phyloP scores from a whole-genome alignment of 2,888 invertebrate species.

The Protonemura montana region DNA sequence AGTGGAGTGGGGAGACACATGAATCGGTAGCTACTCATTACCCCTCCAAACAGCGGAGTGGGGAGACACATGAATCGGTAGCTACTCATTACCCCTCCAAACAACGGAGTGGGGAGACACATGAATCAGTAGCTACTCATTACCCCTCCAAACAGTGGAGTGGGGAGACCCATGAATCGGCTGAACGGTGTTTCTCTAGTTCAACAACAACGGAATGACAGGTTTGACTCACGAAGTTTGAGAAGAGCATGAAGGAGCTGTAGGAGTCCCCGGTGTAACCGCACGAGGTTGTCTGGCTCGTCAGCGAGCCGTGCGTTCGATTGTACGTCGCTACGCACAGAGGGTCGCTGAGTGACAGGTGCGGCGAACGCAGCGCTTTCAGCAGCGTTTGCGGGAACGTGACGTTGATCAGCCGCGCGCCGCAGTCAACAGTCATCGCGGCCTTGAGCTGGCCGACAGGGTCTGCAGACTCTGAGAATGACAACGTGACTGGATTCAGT shows the following conservation, averaged over 20 bases:
- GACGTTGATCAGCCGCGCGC: slow-evolving; percentile 50
- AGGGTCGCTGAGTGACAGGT: slow-evolving; percentile 50
- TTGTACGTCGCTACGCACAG: slow-evolving; percentile 53
- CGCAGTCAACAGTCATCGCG: slow-evolving; percentile 51
- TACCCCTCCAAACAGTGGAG: too few relatives aligned
- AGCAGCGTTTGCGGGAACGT: slow-evolving; percentile 52
- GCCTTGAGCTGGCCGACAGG: slow-evolving; percentile 47
- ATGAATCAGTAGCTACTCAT: too few relatives aligned
- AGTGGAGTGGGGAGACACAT: too few relatives aligned
- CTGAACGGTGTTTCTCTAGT: too few relatives aligned
- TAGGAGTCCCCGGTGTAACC: slow-evolving; percentile 52
- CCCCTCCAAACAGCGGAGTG: too few relatives aligned
- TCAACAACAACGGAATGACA: neutral
- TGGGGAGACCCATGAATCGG: too few relatives aligned
- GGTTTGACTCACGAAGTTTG: slow-evolving; percentile 46
- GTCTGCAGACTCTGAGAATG: slow-evolving; percentile 8
- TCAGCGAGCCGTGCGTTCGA: slow-evolving; percentile 55
- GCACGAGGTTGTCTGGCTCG: slow-evolving; percentile 54
- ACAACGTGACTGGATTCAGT: neutral
- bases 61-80: too few relatives aligned
- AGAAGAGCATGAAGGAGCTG: slow-evolving; percentile 52
- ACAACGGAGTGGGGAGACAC: too few relatives aligned
- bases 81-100: too few relatives aligned
- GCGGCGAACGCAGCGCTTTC: slow-evolving; percentile 52
- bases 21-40: too few relatives aligned